Base-by-base conservation (phyloP, 2,888 invertebrate species). In the Herminia tarsipennalis region DNA sequence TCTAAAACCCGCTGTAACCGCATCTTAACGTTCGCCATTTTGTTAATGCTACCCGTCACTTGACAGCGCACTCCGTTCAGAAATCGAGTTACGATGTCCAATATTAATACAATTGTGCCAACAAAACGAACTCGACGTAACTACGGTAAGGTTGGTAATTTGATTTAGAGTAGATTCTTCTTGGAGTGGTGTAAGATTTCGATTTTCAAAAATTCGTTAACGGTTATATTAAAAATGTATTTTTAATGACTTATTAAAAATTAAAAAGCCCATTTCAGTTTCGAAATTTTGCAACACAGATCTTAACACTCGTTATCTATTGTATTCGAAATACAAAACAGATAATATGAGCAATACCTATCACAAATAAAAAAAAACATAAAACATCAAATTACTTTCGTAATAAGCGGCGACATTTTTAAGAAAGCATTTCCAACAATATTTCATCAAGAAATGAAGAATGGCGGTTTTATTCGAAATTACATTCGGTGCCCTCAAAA, bases 31-130 rank as follows among this genome's bases (percentile, higher is more conserved):
- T 39, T 49, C 66, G 66, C 71, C 72, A 76, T 76, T 77, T 75
- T 54, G 56, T 51, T 60, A 46, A 57, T 47, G 52, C 62, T 76
- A 63, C 67, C 65, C 70, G 71, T 66, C 71, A 71, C 70, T 74
- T 78, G 82, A 80, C 80, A 73, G 75, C 62, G 66, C 74, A 70
- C 71, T 76, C 60, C 68, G 71, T 75, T 68, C 73, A 69, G 71
- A 83, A 86, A 85, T 84, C 77, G 77, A 83, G 78, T 87, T 88
- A 86, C 78, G 76, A 76, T 76, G 76, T 79, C 81, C 86, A 86
- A 87, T 88, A 86, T 86, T 85, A 85, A 86, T 85, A 86, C 82
- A 86, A 86, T 86, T 83, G 81, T 82, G 76, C 78, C 76, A 83
- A 83, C 83, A 81, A 75, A 84, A 81, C 74, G 78, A 80, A 80